A percentile compares a stretch with the other conserved stretches of the same genome.
These are phyloP conservation scores for Diplodus puntazzo DNA, from an alignment of 2,797 vertebrate species.

Conservation along the genomic window DNA sequence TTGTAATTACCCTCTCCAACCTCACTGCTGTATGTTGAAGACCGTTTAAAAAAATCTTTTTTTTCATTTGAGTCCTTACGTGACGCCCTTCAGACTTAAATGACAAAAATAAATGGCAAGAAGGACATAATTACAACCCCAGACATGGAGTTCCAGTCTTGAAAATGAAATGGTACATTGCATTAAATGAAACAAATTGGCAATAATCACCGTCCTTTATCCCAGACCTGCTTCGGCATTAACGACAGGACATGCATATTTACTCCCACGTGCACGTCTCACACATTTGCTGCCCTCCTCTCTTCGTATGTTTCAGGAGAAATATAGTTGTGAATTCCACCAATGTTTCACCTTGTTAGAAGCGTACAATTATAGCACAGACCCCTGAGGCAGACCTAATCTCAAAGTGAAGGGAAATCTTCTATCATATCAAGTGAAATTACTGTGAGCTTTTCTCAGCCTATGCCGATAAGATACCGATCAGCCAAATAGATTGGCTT, in stretches of 20 bases:
- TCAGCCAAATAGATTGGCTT: slow-evolving; percentile 88
- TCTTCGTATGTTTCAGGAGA: slow-evolving; percentile 57
- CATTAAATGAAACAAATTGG: slow-evolving; percentile 13
- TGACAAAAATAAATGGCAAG: neutral
- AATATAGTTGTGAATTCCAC: slow-evolving; percentile 77
- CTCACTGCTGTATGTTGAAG: too few species aligned
- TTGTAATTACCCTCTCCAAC: too few species aligned
- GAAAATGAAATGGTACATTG: slow-evolving; percentile 17
- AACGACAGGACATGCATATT: slow-evolving; percentile 7
- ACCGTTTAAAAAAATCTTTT: too few species aligned
- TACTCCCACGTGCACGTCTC: slow-evolving; percentile 33
- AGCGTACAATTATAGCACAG: slow-evolving; percentile 80
- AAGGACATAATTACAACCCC: neutral
- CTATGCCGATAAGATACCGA: slow-evolving; percentile 86
- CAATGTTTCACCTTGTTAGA: slow-evolving; percentile 85
- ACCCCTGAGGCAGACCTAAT: slow-evolving; percentile 83
- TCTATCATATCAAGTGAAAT: slow-evolving; percentile 86
- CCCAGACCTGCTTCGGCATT: neutral
- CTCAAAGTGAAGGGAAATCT: slow-evolving; percentile 86
- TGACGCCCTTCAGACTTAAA: neutral
- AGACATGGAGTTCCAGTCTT: slow-evolving; percentile 8
- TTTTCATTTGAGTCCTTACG: too few species aligned
- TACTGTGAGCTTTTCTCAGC: slow-evolving; percentile 85
- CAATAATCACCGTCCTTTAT: slow-evolving; percentile 1
- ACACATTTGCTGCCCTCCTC: slow-evolving; percentile 9